These are phyloP conservation scores for Catamblyrhynchus diadema DNA, from an alignment of 2,797 vertebrate species.

Conservation along the genomic window DNA sequence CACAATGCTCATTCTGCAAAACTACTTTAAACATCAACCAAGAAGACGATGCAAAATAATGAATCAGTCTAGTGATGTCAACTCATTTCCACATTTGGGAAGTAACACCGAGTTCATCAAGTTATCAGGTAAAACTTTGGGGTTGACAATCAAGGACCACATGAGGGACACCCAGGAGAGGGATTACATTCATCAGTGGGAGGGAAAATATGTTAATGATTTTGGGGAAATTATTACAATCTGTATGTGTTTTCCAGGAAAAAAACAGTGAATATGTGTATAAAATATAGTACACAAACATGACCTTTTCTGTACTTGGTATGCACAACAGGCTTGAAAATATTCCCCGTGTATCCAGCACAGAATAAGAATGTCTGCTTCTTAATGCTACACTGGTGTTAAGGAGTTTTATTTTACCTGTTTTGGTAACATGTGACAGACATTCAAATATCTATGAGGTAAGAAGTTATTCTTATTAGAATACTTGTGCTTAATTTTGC, in stretches of 20 bases:
- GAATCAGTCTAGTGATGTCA: background rate
- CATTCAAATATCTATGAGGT: background rate
- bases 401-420: background rate
- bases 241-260: background rate
- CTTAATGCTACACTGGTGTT: background rate
- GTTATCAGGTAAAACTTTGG: background rate
- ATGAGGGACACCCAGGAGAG: background rate
- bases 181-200: background rate
- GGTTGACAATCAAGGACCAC: background rate
- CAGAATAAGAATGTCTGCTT: background rate
- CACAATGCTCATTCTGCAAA: background rate
- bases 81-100: background rate
- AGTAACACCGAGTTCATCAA: background rate
- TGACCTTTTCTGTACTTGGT: background rate
- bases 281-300: background rate
- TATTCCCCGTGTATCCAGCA: background rate
- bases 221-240: background rate
- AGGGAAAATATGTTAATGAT: background rate
- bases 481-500: background rate
- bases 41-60: background rate
- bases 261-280: background rate
- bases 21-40: fast-evolving
- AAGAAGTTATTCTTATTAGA: background rate
- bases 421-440: background rate
- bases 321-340: background rate